phyloP scores from a whole-genome alignment of 2,888 invertebrate genomes.

The Marasmarcha lunaedactyla region DNA sequence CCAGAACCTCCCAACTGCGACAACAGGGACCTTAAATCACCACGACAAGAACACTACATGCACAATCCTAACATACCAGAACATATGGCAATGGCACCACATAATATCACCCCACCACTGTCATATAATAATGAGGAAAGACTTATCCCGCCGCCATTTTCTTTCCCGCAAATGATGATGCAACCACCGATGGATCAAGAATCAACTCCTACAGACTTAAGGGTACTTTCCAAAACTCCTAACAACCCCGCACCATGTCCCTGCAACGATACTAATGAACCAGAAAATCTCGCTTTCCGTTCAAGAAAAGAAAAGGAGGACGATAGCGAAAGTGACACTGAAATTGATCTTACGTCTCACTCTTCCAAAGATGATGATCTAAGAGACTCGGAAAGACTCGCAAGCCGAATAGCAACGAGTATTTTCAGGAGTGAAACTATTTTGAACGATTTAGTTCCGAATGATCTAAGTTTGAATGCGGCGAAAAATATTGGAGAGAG shows the following conservation, averaged over 20 bases:
- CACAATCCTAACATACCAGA: constrained; percentile 38
- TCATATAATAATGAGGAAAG: constrained; percentile 42
- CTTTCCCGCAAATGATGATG: constrained; percentile 47
- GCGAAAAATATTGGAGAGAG: constrained; percentile 37
- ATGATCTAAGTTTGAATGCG: constrained; percentile 53
- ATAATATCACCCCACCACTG: constrained; percentile 41
- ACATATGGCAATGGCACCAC: constrained; percentile 21
- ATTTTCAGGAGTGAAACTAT: constrained; percentile 56
- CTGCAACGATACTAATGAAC: constrained; percentile 38
- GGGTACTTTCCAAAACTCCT: constrained; percentile 28
- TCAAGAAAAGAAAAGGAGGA: constrained; percentile 35
- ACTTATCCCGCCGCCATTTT: constrained; percentile 42
- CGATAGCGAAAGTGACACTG: constrained; percentile 59
- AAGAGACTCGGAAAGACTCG: constrained; percentile 51
- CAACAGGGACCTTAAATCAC: constrained; percentile 42
- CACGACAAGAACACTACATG: constrained; percentile 43
- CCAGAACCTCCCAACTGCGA: constrained; percentile 44
- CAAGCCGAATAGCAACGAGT: constrained; percentile 54
- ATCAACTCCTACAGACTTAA: constrained; percentile 50
- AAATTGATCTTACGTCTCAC: constrained; percentile 63
- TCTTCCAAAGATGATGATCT: constrained; percentile 59
- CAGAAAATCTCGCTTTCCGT: constrained; percentile 51
- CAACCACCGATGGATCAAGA: constrained; percentile 39
- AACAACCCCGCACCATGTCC: constrained; percentile 27
- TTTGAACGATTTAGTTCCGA: constrained; percentile 56